Percentiles rank a stretch among this genome's conserved stretches.
Evolutionary conservation across 2,888 invertebrate genomes (phyloP).

Genomic region (Pemphredon lugubris): DNA sequence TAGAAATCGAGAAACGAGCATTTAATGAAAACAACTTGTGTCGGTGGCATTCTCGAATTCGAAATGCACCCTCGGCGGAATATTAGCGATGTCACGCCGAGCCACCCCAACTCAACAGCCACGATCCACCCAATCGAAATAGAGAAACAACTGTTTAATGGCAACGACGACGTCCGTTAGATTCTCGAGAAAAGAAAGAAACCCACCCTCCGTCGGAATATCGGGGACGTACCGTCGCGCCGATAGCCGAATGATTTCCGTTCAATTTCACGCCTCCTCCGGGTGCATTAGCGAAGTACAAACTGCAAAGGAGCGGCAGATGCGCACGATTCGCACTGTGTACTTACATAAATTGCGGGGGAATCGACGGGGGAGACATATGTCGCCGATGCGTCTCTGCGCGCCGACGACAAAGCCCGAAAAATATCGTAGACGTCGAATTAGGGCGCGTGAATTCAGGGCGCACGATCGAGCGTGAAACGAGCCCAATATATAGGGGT

Average conservation of each 20-base stretch:
- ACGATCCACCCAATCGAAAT: too few species aligned
- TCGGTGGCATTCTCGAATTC: too few species aligned
- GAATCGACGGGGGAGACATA: constrained; percentile 54
- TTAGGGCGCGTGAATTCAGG: constrained; percentile 71
- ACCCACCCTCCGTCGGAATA: constrained; percentile 37
- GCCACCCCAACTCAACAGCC: too few species aligned
- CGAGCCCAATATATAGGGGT: constrained; percentile 68
- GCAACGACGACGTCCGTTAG: too few species aligned
- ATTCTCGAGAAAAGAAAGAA: constrained; percentile 14
- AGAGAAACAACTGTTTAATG: constrained; percentile 40
- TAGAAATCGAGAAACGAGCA: too few species aligned
- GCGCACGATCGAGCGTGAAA: constrained; percentile 71
- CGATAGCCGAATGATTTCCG: constrained; percentile 48
- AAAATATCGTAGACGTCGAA: constrained; percentile 67
- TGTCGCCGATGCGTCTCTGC: constrained; percentile 64
- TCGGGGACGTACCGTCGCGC: constrained; percentile 36
- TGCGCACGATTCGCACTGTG: constrained; percentile 55
- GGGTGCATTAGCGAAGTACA: constrained; percentile 41
- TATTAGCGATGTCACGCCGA: too few species aligned
- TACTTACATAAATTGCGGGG: constrained; percentile 54
- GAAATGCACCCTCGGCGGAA: too few species aligned
- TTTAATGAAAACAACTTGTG: too few species aligned
- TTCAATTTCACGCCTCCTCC: constrained; percentile 60
- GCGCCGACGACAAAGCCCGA: constrained; percentile 59
- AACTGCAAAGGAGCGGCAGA: constrained; percentile 48